phyloP scores from a whole-genome alignment of 2,797 vertebrate genomes.

The Heliangelus exortis region DNA sequence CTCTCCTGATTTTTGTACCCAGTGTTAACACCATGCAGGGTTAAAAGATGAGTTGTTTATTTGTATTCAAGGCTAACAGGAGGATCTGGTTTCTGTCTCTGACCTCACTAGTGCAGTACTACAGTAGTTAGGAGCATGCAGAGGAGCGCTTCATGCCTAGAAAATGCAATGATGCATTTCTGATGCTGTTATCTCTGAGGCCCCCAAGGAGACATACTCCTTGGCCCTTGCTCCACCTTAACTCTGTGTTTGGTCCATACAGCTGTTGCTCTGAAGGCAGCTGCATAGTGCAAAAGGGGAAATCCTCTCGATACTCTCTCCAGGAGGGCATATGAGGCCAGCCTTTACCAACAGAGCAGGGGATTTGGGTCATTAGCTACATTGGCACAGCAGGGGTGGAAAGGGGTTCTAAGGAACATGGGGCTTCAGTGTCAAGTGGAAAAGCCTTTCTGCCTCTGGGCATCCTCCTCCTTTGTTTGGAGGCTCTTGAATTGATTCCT shows the following conservation, averaged over 20 bases:
- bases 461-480: conserved; percentile 35
- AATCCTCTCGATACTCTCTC: not conserved
- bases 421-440: conserved; percentile 7
- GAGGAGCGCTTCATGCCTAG: not conserved
- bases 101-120: not conserved
- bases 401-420: conserved; percentile 25
- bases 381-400: conserved; percentile 12
- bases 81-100: not conserved
- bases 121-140: not conserved
- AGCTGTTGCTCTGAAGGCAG: not conserved
- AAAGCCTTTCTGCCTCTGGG: conserved; percentile 44
- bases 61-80: not conserved
- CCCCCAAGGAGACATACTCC: not conserved
- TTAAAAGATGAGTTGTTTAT: not conserved
- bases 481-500: conserved; percentile 15
- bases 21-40: not conserved
- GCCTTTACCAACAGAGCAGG: not conserved
- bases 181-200: not conserved
- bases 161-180: not conserved
- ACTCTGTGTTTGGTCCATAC: not conserved
- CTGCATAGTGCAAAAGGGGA: not conserved
- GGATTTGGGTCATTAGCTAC: conserved; percentile 47
- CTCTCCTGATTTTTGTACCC: not conserved
- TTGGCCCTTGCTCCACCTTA: not conserved
- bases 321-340: conserved; percentile 14